Evolutionary conservation across 2,797 vertebrate genomes (phyloP).

Genomic region (Gallinago nigripennis): DNA sequence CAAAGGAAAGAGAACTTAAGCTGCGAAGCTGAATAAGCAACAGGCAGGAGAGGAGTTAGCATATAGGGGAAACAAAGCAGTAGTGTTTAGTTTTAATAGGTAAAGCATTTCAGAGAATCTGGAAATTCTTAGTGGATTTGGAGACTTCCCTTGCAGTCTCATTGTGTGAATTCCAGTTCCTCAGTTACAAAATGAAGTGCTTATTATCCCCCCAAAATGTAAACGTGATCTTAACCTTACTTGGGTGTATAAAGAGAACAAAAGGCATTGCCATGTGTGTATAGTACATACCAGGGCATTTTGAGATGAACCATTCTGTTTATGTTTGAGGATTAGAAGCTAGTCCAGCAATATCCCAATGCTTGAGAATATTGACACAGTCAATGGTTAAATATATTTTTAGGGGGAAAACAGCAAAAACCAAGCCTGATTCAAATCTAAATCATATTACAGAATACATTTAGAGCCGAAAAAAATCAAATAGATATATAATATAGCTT

Average conservation of each 20-base stretch:
- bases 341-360: not conserved
- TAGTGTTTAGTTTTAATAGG: not conserved
- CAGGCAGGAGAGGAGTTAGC: accelerated
- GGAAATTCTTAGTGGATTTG: not conserved
- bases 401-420: not conserved
- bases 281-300: not conserved
- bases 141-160: not conserved
- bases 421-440: not conserved
- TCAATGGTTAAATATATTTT: not conserved
- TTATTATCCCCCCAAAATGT: not conserved
- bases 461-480: not conserved
- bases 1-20: not conserved
- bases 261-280: not conserved
- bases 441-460: not conserved
- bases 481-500: not conserved
- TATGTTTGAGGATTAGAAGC: not conserved
- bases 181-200: not conserved
- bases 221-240: not conserved
- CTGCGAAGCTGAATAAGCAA: not conserved
- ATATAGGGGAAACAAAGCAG: not conserved
- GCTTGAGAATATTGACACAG: not conserved
- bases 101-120: not conserved
- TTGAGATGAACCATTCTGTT: not conserved
- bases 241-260: not conserved
- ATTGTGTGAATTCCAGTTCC: not conserved